Evolutionary conservation across 2,888 invertebrate species (phyloP), one percentile per base, ranked within the genome.

Genomic region (Geophilus truncorum): DNA sequence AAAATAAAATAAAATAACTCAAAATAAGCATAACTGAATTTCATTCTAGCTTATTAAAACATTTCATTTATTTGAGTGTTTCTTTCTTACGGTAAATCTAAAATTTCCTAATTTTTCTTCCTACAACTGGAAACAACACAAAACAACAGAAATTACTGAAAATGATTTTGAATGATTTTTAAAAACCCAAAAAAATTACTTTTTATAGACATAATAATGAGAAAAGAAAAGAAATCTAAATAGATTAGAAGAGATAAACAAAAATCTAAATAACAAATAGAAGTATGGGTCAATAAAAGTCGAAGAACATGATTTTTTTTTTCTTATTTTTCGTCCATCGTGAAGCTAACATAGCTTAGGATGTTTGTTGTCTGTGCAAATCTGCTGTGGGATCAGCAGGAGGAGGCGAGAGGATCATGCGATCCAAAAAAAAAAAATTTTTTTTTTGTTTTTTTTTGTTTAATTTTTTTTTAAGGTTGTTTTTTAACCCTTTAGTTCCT

Each of bases 301-400:
- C 28, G 70, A 70, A 70, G 70, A 70, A n/a, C 28, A 70, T 70
- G 70, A 70, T 51, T 51, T 18, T 51, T 51, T 51, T 51, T 70
- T 70, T 70, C 25, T 25, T 70, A 70, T 70, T 70, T 25, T 70
- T 70, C 23, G 70, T 70, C 70, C 70, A 70, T 70, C 70, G 70
- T 70, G 70, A 70, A 70, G 70, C 70, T 70, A 70, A 70, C 70
- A 70, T 70, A 70, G 70, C 70, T 70, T 70, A 70, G 70, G 70
- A 70, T 70, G 70, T 70, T 70, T 51, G 28, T 28, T 70, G 70
- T 70, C 70, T 70, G 70, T 70, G 70, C 70, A 70, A 70, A 70
- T 70, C 70, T 70, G 70, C 70, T 70, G 70, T 15, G 70, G 70
- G 70, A 28, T 70, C 70, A 70, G 70, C 70, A 70, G 70, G 70